Evolutionary conservation across 2,113 vertebrate species (phyloP), one percentile per base, ranked within the genome.

Genomic region (Mormoops blainvillei): DNA sequence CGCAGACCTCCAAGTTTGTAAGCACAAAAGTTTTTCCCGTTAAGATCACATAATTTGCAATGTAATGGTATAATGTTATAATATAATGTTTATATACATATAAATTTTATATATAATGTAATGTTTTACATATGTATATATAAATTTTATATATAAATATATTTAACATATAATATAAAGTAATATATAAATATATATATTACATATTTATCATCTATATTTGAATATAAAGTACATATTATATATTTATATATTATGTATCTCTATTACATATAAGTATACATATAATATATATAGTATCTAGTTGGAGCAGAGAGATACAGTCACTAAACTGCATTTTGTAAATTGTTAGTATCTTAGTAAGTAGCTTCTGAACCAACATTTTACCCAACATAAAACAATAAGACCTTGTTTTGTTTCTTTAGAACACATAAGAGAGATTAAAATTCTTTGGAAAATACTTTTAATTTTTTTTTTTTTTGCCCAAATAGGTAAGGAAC

Each of bases 361-460:
- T 94, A 95, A 97, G 94, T 94, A 94, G 87, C 92, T 95, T 97
- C 50, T 78, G 82, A 87, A 78, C 52, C 88, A 97, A 56, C 33
- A 45, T 80, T 95, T 90, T 70, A 65, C 65, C 19, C 67, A 87
- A 68, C 58, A 43, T 80, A 61, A 97, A 96, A 97, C 96, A 97
- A 80, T 96, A 92, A 94, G 82, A 70, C 94, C 67, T 96, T 97
- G 87, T 97, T 96, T 96, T 95, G 43, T 89, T 95, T 38, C 87
- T 96, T 94, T 78, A 83, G 89, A 92, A 95, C 52, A 89, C 94
- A 50, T 70, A 94, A 86, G 94, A 74, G 43, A 95, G 87, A 97
- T 95, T 94, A 97, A 97, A 97, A 97, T 96, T 89, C 89, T 97
- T 98, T 97, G 88, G 58, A 68, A 97, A 97, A 91, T 94, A 85